Conservation (phyloP, 2,797 vertebrate species). For the Megaceryle alcyon region DNA sequence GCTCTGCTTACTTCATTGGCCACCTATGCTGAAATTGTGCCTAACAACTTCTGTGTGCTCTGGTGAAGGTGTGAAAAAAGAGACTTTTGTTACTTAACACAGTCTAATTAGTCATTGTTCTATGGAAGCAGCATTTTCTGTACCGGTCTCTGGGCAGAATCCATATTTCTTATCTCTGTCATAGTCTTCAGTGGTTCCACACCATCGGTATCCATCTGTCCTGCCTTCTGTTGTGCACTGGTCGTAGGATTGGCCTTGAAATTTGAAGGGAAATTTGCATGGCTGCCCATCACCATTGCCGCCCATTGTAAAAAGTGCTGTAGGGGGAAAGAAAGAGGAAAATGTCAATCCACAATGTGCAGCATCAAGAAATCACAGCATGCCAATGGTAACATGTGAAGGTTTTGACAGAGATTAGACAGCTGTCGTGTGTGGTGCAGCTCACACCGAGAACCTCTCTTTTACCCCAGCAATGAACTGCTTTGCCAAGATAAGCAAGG, state of each 20-base stretch:
- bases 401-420: not conserved
- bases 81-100: not conserved
- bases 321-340: not conserved
- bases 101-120: no score
- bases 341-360: not conserved
- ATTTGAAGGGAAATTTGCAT: slow-evolving; percentile 96
- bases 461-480: not conserved
- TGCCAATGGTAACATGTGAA: accelerated
- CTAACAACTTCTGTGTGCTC: not conserved
- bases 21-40: not conserved
- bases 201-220: slow-evolving; percentile 96
- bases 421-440: accelerated
- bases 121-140: not conserved
- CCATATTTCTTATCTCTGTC: slow-evolving; percentile 91
- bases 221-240: slow-evolving; percentile 92
- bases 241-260: slow-evolving; percentile 88
- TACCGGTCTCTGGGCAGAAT: slow-evolving; percentile 97
- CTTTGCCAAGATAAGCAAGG: not conserved
- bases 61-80: not conserved
- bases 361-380: no score
- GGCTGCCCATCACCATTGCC: slow-evolving; percentile 92
- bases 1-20: not conserved
- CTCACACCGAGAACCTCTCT: not conserved
- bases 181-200: slow-evolving; percentile 93
- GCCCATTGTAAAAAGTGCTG: slow-evolving; percentile 94